phyloP scores from a whole-genome alignment of 2,113 vertebrate species.

The Thamnophis sirtalis region DNA sequence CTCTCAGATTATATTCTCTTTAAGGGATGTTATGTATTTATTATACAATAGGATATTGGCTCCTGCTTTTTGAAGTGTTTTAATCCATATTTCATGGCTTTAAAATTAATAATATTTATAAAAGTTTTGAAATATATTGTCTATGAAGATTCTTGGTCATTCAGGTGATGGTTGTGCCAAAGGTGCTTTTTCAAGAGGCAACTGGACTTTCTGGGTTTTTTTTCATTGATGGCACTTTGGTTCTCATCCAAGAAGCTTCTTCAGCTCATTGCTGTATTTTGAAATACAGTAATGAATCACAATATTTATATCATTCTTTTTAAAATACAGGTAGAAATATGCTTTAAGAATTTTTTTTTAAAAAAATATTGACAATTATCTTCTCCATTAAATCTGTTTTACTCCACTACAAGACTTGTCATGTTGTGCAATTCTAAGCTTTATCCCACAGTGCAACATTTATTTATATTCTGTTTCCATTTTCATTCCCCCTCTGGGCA shows the following conservation, averaged over 20 bases:
- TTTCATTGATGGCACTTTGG: too few species aligned
- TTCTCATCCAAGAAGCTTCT: too few species aligned
- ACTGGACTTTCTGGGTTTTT: too few species aligned
- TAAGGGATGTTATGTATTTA: not conserved
- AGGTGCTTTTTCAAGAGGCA: too few species aligned
- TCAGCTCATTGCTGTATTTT: not conserved
- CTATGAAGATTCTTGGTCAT: too few species aligned
- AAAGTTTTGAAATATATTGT: not conserved
- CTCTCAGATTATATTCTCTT: not conserved
- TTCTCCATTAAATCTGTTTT: conserved; percentile 8
- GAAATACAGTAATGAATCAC: not conserved
- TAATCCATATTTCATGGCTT: not conserved
- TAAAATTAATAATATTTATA: not conserved
- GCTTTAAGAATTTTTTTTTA: not conserved
- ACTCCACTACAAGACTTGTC: conserved; percentile 10
- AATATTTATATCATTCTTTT: not conserved
- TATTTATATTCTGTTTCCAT: conserved; percentile 23
- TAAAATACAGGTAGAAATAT: not conserved
- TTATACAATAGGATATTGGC: not conserved
- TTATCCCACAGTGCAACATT: not conserved
- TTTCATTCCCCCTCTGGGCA: not conserved
- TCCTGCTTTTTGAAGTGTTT: not conserved
- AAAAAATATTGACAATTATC: not conserved
- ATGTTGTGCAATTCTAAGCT: conserved; percentile 8
- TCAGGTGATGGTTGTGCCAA: too few species aligned